Evolutionary conservation across 2,888 invertebrate genomes (phyloP).

Genomic region (Sinodicranocentrus sp.): DNA sequence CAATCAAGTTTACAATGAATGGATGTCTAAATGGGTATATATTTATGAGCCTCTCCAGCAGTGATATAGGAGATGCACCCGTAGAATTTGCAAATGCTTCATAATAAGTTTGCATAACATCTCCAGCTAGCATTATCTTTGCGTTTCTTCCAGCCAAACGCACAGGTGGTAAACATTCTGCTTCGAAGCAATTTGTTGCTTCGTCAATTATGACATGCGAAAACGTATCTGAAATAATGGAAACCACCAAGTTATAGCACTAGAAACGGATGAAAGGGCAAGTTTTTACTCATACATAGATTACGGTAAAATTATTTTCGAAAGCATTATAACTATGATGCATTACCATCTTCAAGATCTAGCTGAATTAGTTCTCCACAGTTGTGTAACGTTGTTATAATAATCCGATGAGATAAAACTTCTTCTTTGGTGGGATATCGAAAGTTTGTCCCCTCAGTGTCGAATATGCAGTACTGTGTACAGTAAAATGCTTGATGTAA

Average conservation of each 20-base stretch:
- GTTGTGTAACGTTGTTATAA: conserved; percentile 88
- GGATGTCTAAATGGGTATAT: conserved; percentile 86
- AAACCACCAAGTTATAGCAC: background rate
- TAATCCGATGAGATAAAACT: conserved; percentile 84
- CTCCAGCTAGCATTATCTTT: conserved; percentile 89
- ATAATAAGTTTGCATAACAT: conserved; percentile 83
- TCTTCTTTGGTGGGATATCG: conserved; percentile 86
- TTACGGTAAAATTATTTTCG: too few relatives aligned
- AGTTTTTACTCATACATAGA: too few relatives aligned
- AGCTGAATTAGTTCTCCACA: conserved; percentile 86
- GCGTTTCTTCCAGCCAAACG: conserved; percentile 86
- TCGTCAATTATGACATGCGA: conserved; percentile 92
- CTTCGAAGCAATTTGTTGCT: conserved; percentile 91
- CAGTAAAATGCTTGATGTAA: too few relatives aligned
- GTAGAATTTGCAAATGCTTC: conserved; percentile 45
- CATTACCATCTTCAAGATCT: conserved; percentile 83
- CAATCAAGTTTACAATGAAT: conserved; percentile 87
- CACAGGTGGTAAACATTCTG: conserved; percentile 90
- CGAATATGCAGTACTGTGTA: conserved; percentile 87
- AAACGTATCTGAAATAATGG: conserved; percentile 81
- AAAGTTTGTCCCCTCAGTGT: conserved; percentile 81
- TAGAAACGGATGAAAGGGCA: too few relatives aligned
- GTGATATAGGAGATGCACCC: conserved; percentile 80
- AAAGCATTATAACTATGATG: background rate
- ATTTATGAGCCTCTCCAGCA: conserved; percentile 88